Evolutionary conservation across 2,113 vertebrate species (phyloP), one percentile per base, ranked within the genome.

Genomic region (Syngnathoides biaculeatus): DNA sequence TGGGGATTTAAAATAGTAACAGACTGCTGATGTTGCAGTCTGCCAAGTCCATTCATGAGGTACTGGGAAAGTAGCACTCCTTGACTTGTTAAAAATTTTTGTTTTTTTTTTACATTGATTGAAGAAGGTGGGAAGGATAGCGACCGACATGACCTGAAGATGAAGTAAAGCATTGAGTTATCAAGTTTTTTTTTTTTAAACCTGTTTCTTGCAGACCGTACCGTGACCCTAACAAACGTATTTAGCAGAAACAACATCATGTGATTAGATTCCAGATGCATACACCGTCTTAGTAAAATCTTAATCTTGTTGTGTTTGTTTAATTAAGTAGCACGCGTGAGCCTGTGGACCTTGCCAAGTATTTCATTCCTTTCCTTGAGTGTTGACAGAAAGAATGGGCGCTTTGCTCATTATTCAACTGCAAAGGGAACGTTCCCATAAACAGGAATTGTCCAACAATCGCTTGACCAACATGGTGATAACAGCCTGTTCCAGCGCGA

Each of bases 381-480:
- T 22, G 39, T 62, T 92, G 90, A 90, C 89, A 88, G 87, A 77
- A 85, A 56, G 39, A 67, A 67, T 26, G 15, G 20, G 6, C 53
- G 22, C 38, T 40, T 55, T 27, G n/a, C 65, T 42, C 52, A 62
- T 57, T 84, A 89, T 90, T 89, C 76, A 87, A 35, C 89, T 65
- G 72, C 64, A 72, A 75, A 68, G 83, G 94, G 93, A 92, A 87
- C 87, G 84, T 77, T 91, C 93, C 92, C 91, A 95, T 90, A 90
- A 92, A 94, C 93, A 95, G 94, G 92, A 95, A 95, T 95, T 92
- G 93, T 90, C 90, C 92, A 95, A 96, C 94, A 96, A 96, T 95
- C 89, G 91, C 92, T 93, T 92, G 92, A 93, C 82, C 78, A 81
- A 74, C 67, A 73, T 79, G 92, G 92, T 91, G 94, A 96, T 96